Base-by-base conservation (phyloP, 2,888 invertebrate genomes). In the Pecten maximus region DNA sequence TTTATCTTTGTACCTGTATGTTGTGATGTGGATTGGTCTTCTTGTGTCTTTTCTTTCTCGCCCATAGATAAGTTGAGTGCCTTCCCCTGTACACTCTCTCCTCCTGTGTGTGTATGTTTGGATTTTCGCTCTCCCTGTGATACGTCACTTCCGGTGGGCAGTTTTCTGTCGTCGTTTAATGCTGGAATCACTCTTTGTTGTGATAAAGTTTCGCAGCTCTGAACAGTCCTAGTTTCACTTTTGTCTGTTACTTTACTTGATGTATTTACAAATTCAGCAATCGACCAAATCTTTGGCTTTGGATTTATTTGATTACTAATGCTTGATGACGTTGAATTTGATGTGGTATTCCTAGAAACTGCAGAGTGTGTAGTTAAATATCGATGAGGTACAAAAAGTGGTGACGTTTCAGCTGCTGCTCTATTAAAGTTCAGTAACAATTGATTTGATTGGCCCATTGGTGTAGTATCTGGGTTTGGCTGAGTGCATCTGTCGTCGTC, bases 271-370 rank as follows among this genome's bases (percentile, higher is more conserved):
- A 94, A 93, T 89, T 94, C 94, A 54, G 93, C 94, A 40, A 95
- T 95, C 16, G 95, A 95, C 95, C 95, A 95, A 89, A 95, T 95
- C 91, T 95, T 95, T 90, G 95, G 94, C 91, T 94, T 95, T 40
- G 88, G 40, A 40, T 88, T 88, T 74, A 74, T 6, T 74, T 28
- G 74, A 35, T 74, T 74, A 28, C 15, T 35, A 28, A 28, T 74
- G 35, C 35, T 74, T 35, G 74, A 74, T 35, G 74, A 4, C 74
- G 23, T 23, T 74, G 74, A 8, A 28, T 74, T 6, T 74, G 74
- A 28, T 6, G 28, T 74, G n/a, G 15, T 16, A 28, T 8, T 60
- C 35, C 74, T 74, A 12, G 74, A 35, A 35, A 74, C 74, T 15
- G 23, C 19, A 12, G 74, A 74, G 3, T 28, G 74, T 35, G 74